Evolutionary conservation across 35 echinoderm and acorn worm genomes (phyloP).

Genomic region (Heliocidaris tuberculata): DNA sequence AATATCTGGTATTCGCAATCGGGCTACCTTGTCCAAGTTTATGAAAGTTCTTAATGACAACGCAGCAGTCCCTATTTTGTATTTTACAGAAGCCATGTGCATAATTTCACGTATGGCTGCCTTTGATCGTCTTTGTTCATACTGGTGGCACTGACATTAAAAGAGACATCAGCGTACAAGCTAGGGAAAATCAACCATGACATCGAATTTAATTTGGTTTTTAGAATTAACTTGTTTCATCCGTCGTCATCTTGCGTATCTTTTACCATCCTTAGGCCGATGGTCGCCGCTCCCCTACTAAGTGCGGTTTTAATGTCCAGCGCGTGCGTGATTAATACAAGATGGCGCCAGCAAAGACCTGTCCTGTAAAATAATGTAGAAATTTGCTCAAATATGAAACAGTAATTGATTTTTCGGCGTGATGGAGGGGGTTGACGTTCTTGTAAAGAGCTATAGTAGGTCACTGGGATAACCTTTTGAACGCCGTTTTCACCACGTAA

Average conservation of each 20-base stretch:
- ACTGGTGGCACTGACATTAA: not conserved
- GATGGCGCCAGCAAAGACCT: not conserved
- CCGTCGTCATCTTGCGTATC: not conserved
- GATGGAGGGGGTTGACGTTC: not conserved
- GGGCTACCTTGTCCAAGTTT: too few relatives aligned
- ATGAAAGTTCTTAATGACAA: too few relatives aligned
- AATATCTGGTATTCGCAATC: too few relatives aligned
- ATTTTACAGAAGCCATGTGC: too few relatives aligned
- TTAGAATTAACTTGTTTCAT: not conserved
- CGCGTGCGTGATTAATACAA: not conserved
- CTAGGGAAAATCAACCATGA: not conserved
- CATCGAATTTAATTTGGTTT: not conserved
- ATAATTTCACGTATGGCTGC: not conserved
- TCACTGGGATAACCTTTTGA: not conserved
- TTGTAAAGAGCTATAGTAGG: not conserved
- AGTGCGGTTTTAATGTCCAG: conserved; percentile 5
- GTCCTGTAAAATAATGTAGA: not conserved
- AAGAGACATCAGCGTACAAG: not conserved
- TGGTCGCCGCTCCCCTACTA: not conserved
- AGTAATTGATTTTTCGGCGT: not conserved
- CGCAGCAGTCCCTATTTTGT: too few relatives aligned
- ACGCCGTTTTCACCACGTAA: not conserved
- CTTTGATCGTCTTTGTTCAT: not conserved
- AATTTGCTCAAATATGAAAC: not conserved
- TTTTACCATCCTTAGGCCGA: not conserved